Percentiles rank a stretch among this genome's conserved stretches.
Conservation (phyloP, 92 coral and sea anemone genomes). For the Galaxea fascicularis region DNA sequence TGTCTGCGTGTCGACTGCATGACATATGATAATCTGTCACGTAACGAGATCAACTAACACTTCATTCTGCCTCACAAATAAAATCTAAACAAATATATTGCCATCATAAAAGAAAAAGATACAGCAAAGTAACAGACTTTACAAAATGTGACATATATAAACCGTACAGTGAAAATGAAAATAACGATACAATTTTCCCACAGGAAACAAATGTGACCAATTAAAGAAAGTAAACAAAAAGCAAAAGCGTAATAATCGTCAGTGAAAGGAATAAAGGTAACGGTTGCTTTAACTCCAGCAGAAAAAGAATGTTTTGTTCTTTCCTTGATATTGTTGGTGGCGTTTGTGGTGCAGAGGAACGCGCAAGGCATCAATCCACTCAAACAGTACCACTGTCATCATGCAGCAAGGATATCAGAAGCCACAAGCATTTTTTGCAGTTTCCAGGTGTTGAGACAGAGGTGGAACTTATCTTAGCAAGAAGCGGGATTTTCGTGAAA, state of each 20-base stretch:
- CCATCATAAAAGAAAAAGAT: slow-evolving; percentile 2
- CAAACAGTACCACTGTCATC: slow-evolving; percentile 20
- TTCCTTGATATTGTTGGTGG: slow-evolving; percentile 27
- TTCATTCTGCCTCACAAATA: neutral
- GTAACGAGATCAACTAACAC: slow-evolving; percentile 3
- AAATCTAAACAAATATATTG: neutral
- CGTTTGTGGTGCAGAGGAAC: slow-evolving; percentile 31
- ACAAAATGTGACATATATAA: neutral
- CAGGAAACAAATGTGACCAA: too few relatives aligned
- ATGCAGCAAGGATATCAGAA: slow-evolving; percentile 40
- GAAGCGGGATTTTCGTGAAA: too few relatives aligned
- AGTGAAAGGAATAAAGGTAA: too few relatives aligned
- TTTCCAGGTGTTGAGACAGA: slow-evolving; percentile 48
- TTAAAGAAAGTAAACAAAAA: too few relatives aligned
- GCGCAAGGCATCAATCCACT: slow-evolving; percentile 22
- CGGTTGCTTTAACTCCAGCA: slow-evolving; percentile 10
- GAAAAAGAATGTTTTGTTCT: slow-evolving; percentile 39
- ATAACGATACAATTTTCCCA: neutral
- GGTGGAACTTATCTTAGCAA: too few relatives aligned
- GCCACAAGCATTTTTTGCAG: slow-evolving; percentile 37
- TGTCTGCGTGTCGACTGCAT: neutral
- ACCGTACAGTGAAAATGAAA: slow-evolving; percentile 1
- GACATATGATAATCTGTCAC: slow-evolving; percentile 14
- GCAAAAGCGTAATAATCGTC: too few relatives aligned
- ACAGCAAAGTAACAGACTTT: neutral